A percentile compares a stretch with the other conserved stretches of the same genome.
Evolutionary conservation across 2,797 vertebrate genomes (phyloP).

Genomic region (Falco novaeseelandiae): DNA sequence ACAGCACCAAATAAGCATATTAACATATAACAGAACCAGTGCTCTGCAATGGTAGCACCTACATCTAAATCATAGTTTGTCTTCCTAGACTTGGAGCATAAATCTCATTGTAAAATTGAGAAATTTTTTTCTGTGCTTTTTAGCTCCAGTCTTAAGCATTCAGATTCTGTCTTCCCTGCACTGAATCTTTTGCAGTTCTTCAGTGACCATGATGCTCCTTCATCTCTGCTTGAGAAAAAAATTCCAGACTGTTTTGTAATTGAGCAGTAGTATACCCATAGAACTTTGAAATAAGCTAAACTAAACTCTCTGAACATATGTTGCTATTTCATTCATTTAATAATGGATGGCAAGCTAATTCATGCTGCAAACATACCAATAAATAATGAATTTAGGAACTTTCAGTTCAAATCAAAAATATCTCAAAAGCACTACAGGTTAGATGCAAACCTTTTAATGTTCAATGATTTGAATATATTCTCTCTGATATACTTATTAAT

Average conservation of each 20-base stretch:
- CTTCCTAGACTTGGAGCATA: not conserved
- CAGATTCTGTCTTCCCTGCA: not conserved
- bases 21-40: not conserved
- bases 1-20: not conserved
- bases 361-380: not conserved
- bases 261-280: not conserved
- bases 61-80: not conserved
- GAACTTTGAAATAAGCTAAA: constrained; percentile 24
- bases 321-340: constrained; percentile 54
- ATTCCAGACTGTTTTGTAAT: constrained; percentile 3
- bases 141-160: not conserved
- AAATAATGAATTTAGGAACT: constrained; percentile 51
- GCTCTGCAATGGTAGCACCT: not conserved
- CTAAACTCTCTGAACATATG: constrained; percentile 10
- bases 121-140: not conserved
- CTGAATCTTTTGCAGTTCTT: not conserved
- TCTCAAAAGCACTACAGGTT: constrained; percentile 29
- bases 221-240: constrained; percentile 25
- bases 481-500: constrained; percentile 64
- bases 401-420: constrained; percentile 35
- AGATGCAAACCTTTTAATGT: constrained; percentile 63
- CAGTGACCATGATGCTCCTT: not conserved
- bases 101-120: not conserved
- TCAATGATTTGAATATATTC: constrained; percentile 67
- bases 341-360: constrained; percentile 54